A percentile compares a stretch with the other conserved stretches of the same genome.
Evolutionary conservation across 2,888 invertebrate species (phyloP).

Genomic region (Byasa hedistus): DNA sequence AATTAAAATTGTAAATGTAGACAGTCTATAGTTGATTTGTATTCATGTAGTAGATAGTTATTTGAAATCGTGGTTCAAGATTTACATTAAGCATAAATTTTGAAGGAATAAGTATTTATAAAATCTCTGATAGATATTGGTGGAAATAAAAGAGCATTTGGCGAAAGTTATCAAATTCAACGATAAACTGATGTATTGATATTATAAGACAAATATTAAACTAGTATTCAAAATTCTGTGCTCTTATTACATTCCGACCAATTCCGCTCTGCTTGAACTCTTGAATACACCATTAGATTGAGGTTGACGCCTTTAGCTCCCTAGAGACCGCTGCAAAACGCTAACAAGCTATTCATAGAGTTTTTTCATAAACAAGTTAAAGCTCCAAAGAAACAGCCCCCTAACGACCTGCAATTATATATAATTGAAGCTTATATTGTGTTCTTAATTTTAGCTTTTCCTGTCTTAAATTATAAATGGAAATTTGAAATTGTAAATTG

Average conservation of each 20-base stretch:
- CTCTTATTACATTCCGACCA: neutral
- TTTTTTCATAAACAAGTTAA: slow-evolving; percentile 63
- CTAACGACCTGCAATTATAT: slow-evolving; percentile 63
- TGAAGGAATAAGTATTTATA: no score
- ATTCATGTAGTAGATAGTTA: no score
- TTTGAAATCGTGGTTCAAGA: no score
- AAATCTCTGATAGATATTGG: no score
- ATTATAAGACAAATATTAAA: neutral
- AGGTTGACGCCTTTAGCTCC: slow-evolving; percentile 50
- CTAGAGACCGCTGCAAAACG: slow-evolving; percentile 60
- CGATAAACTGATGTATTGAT: neutral
- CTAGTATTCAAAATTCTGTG: neutral
- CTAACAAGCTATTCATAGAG: slow-evolving; percentile 71
- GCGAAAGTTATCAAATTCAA: neutral
- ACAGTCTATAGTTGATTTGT: no score
- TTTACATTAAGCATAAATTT: no score
- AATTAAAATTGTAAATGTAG: no score
- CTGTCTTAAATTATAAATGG: slow-evolving; percentile 40
- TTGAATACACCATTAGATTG: slow-evolving; percentile 37
- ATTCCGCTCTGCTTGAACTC: slow-evolving; percentile 37
- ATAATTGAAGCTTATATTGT: slow-evolving; percentile 58
- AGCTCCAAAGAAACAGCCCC: slow-evolving; percentile 54
- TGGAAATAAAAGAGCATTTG: no score
- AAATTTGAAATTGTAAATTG: slow-evolving; percentile 40
- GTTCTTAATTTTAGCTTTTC: slow-evolving; percentile 33